phyloP scores from a whole-genome alignment of 2,888 invertebrate genomes.

The Phlogophora meticulosa region DNA sequence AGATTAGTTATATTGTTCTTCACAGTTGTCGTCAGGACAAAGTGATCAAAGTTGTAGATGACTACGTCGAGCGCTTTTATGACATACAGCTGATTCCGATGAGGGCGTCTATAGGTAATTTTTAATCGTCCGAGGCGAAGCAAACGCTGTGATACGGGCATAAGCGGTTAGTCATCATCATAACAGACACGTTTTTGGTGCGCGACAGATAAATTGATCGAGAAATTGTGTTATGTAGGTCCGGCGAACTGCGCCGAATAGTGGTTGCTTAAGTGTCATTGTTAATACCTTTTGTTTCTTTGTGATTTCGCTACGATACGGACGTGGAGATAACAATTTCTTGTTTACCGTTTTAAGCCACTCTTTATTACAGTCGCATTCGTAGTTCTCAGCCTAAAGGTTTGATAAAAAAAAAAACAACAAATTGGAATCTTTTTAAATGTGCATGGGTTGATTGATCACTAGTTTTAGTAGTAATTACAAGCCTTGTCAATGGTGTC shows the following conservation, averaged over 20 bases:
- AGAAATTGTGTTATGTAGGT: conserved; percentile 73
- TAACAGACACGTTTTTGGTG: conserved; percentile 82
- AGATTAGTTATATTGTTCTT: conserved; percentile 68
- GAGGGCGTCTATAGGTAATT: conserved; percentile 84
- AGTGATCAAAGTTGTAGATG: conserved; percentile 62
- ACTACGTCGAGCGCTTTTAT: conserved; percentile 72
- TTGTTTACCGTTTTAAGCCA: conserved; percentile 81
- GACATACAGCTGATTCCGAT: conserved; percentile 87
- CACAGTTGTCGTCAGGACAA: conserved; percentile 52
- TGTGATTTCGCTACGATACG: conserved; percentile 84
- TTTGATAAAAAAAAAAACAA: conserved; percentile 58
- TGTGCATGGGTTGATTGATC: conserved; percentile 58
- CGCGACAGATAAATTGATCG: conserved; percentile 76
- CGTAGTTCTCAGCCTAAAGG: conserved; percentile 70
- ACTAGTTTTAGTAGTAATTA: conserved; percentile 51
- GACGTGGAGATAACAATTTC: conserved; percentile 81
- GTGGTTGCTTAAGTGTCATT: conserved; percentile 81
- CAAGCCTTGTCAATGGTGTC: conserved; percentile 82
- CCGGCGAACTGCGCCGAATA: conserved; percentile 77
- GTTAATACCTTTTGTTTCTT: conserved; percentile 83
- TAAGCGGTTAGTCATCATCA: conserved; percentile 88
- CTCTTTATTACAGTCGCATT: conserved; percentile 74
- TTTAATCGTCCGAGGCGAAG: conserved; percentile 77
- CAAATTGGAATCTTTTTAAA: conserved; percentile 41
- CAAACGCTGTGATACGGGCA: conserved; percentile 83